These are phyloP conservation scores for Stictocephala bisonia DNA, from an alignment of 2,888 invertebrate genomes.

Conservation along the genomic window DNA sequence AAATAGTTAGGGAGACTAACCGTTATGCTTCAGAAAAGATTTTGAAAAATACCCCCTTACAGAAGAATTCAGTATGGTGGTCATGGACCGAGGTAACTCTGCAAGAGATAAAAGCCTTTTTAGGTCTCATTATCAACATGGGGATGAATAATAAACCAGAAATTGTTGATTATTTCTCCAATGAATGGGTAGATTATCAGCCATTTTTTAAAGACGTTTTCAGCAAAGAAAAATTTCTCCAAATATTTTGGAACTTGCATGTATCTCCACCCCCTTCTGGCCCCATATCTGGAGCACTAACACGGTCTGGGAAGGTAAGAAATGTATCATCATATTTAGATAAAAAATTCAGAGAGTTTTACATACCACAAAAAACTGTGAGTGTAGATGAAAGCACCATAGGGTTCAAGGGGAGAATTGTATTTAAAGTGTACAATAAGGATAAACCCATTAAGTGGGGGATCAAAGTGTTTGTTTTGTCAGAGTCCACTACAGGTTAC, in stretches of 20 bases:
- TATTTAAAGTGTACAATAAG: background rate
- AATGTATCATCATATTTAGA: conserved; percentile 1
- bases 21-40: too few species aligned
- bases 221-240: background rate
- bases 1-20: too few species aligned
- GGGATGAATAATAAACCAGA: conserved; percentile 28
- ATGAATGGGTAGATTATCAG: background rate
- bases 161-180: conserved; percentile 22
- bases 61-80: conserved; percentile 21
- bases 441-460: conserved; percentile 34
- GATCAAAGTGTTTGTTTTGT: conserved; percentile 15
- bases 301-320: conserved; percentile 1
- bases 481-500: conserved; percentile 18
- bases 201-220: conserved; percentile 35
- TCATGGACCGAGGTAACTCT: background rate
- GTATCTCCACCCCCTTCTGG: background rate
- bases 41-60: conserved; percentile 6
- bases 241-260: conserved; percentile 31
- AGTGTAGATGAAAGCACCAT: conserved; percentile 32
- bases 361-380: background rate
- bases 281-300: background rate
- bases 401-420: conserved; percentile 26
- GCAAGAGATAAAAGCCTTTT: background rate
- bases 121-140: conserved; percentile 11
- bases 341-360: conserved; percentile 15